These are phyloP conservation scores for Actinia equina DNA, from an alignment of 64 coral and sea anemone species.

Conservation along the genomic window DNA sequence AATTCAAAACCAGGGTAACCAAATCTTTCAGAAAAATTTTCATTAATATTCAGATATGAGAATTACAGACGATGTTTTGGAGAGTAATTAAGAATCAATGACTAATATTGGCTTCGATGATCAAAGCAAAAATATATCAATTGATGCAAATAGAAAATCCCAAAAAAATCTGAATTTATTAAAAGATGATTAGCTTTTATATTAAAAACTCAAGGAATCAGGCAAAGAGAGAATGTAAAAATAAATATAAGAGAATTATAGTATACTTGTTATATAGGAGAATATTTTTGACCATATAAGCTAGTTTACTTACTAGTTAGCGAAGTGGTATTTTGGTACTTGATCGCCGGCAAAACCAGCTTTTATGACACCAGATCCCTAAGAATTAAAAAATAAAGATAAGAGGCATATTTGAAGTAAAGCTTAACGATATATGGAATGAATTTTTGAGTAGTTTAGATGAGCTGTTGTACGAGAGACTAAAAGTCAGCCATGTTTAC, in stretches of 20 bases:
- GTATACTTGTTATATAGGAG: no score
- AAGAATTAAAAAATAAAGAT: slow-evolving; percentile 22
- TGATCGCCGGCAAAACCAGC: slow-evolving; percentile 99
- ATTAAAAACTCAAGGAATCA: neutral
- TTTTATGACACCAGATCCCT: slow-evolving; percentile 99
- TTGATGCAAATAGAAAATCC: neutral
- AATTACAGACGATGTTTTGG: neutral
- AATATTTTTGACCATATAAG: no score
- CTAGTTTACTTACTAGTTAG: slow-evolving; percentile 85
- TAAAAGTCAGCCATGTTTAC: neutral
- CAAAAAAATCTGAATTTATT: neutral
- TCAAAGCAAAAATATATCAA: neutral
- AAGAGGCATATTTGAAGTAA: neutral
- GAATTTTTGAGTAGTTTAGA: neutral
- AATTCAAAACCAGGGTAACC: slow-evolving; percentile 2
- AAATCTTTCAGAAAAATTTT: neutral
- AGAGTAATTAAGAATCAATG: slow-evolving; percentile 9
- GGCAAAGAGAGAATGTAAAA: neutral
- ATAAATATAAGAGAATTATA: no score
- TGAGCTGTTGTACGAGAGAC: neutral
- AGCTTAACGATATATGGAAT: neutral
- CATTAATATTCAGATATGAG: neutral
- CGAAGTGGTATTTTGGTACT: slow-evolving; percentile 94
- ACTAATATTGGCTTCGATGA: neutral
- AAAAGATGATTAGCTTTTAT: neutral